phyloP scores from a whole-genome alignment of 2,113 vertebrate genomes.

The Callipepla squamata region DNA sequence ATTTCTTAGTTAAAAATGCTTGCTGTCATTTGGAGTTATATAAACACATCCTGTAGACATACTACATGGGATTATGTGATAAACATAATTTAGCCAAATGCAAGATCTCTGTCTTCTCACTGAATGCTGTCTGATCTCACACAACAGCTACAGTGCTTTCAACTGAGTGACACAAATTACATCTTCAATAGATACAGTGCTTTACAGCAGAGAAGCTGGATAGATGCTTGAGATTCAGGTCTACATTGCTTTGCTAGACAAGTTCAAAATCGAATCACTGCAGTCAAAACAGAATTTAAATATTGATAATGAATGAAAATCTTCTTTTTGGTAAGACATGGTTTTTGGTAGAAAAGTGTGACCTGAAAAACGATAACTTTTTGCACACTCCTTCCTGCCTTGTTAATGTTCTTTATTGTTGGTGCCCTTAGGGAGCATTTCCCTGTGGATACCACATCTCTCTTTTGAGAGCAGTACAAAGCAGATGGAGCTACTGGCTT shows the following conservation, averaged over 20 bases:
- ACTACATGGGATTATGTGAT: not conserved
- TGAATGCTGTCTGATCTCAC: not conserved
- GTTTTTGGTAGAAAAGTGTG: not conserved
- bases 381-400: not conserved
- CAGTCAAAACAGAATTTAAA: not conserved
- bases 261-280: not conserved
- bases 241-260: not conserved
- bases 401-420: not conserved
- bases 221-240: not conserved
- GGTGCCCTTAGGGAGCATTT: not conserved
- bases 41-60: not conserved
- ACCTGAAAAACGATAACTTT: not conserved
- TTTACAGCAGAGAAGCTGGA: not conserved
- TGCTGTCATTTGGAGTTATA: not conserved
- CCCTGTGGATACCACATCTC: not conserved
- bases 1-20: not conserved
- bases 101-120: not conserved
- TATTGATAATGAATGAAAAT: not conserved
- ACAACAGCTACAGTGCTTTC: not conserved
- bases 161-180: not conserved
- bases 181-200: not conserved
- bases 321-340: not conserved
- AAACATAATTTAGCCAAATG: not conserved
- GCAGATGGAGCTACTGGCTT: not conserved
- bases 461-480: not conserved